Base-by-base conservation (phyloP, 2,888 invertebrate genomes). In the Caradrina clavipalpis region DNA sequence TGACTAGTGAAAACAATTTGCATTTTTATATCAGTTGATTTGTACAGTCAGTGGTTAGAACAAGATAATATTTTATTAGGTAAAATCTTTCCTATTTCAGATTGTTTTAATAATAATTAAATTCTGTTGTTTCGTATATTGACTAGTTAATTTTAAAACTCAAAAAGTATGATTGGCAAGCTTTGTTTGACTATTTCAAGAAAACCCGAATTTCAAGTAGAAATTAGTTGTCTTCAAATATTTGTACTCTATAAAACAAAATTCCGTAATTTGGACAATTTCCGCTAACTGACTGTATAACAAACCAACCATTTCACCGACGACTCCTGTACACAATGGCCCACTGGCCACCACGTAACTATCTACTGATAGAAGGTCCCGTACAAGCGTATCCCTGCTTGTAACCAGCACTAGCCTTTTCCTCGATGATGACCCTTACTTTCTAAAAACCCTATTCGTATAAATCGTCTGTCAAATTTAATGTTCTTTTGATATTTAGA, bases 1-100 rank as follows among this genome's bases (percentile, higher is more conserved):
- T 90, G 90, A 90, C 90, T 90, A 90, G 90, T 84, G 83, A 75
- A 79, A 79, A 80, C 81, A 74, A 79, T 83, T 80, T 81, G 64
- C 72, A 39, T 58, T 54, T 56, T 68, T 42, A 35, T 63, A 59
- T 67, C 47, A 56, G 58, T 72, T 76, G 56, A 63, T 75, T 80
- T 77, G 74, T 61, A 81, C 82, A 82, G 75, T 67, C 83, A 70
- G 69, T 13, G 13, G 42, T 51, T 15, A 49, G 51, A 64, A 49
- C 19, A 42, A 47, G 17, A 39, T n/a, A 39, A 39, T 26, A 55
- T 50, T 49, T 11, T 26, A 39, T 13, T 39, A 39, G 39, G 13
- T 39, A 39, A n/a, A n/a, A 13, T 39, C 39, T 45, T 45, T 17
- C 4, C 5, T 15, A 45, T 45, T 45, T 51, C 8, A 55, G 13